phyloP scores from a whole-genome alignment of 2,113 vertebrate genomes.

The Brienomyrus longianalis region DNA sequence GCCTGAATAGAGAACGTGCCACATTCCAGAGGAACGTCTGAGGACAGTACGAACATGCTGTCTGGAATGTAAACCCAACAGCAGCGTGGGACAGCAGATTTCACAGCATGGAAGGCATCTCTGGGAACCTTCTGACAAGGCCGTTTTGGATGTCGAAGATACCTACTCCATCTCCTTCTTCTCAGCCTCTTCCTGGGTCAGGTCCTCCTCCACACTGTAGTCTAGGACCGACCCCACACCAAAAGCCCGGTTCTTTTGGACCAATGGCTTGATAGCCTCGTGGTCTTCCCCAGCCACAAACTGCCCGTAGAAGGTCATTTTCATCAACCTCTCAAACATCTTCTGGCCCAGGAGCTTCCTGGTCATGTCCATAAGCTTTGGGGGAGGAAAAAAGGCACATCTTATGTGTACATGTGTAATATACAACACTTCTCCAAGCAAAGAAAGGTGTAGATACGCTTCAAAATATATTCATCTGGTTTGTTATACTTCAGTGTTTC shows the following conservation, averaged over 20 bases:
- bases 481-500: background rate
- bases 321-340: slow-evolving; percentile 76
- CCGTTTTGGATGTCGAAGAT: background rate
- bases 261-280: slow-evolving; percentile 70
- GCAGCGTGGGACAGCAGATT: background rate
- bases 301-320: slow-evolving; percentile 88
- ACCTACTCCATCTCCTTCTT: slow-evolving; percentile 64
- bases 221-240: slow-evolving; percentile 83
- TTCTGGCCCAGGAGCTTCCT: slow-evolving; percentile 66
- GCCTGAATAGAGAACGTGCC: background rate
- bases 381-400: background rate
- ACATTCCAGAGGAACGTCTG: background rate
- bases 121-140: background rate
- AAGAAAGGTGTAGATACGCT: background rate
- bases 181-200: slow-evolving; percentile 57
- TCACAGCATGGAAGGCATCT: background rate
- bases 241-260: slow-evolving; percentile 69
- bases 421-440: background rate
- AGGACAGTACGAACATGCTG: background rate
- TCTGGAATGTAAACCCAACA: background rate
- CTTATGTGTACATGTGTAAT: background rate
- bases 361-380: slow-evolving; percentile 65
- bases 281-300: slow-evolving; percentile 90
- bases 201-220: slow-evolving; percentile 80
- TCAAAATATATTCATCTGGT: background rate